These are phyloP conservation scores for Saturnia japonica DNA, from an alignment of 2,888 invertebrate genomes.

Conservation along the genomic window DNA sequence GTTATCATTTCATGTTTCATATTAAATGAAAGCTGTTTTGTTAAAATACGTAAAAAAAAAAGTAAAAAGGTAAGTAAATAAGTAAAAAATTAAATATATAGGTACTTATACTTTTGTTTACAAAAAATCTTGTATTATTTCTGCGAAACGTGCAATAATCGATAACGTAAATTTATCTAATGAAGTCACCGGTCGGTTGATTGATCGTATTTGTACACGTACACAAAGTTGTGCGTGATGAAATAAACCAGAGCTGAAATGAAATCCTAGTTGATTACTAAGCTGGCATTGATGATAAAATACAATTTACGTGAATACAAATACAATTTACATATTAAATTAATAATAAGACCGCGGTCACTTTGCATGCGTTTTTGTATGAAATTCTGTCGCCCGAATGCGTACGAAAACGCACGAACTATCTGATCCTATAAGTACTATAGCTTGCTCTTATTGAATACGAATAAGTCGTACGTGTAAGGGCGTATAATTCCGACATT, in stretches of 20 bases:
- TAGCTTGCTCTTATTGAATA: too few relatives aligned
- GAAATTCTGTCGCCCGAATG: too few relatives aligned
- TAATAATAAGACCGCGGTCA: too few relatives aligned
- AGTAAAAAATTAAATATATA: background rate
- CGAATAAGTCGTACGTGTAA: too few relatives aligned
- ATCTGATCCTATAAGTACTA: too few relatives aligned
- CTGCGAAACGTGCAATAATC: background rate
- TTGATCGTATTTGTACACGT: conserved; percentile 20
- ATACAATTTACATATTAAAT: background rate
- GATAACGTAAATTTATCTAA: conserved; percentile 12
- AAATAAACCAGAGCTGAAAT: conserved; percentile 16
- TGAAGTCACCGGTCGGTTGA: conserved; percentile 15
- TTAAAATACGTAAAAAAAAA: background rate
- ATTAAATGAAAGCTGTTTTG: too few relatives aligned
- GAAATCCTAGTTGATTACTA: conserved; percentile 9
- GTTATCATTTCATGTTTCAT: too few relatives aligned
- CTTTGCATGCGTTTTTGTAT: too few relatives aligned
- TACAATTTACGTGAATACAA: background rate
- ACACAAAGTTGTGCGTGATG: conserved; percentile 9
- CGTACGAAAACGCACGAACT: too few relatives aligned
- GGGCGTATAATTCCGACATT: too few relatives aligned
- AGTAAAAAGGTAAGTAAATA: background rate
- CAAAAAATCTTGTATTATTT: background rate
- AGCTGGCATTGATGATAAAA: background rate
- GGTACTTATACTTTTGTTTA: background rate